Evolutionary conservation across 2,888 invertebrate genomes (phyloP).

Genomic region (Nesidiocoris tenuis): DNA sequence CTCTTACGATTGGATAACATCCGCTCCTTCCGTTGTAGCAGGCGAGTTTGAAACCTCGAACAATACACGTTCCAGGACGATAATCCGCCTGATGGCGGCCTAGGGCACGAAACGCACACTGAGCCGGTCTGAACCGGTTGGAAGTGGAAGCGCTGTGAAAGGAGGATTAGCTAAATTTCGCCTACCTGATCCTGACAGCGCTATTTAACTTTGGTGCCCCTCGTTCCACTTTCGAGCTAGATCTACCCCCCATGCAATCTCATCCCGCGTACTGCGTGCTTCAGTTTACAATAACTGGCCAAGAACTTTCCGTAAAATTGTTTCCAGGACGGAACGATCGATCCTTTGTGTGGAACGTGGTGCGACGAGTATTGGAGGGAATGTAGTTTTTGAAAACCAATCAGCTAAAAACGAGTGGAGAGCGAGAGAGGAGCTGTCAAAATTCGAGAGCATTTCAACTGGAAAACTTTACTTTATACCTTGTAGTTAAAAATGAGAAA

Average conservation of each 20-base stretch:
- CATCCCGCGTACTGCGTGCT: neutral
- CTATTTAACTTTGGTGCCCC: conserved; percentile 29
- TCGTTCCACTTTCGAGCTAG: neutral
- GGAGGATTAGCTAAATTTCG: conserved; percentile 4
- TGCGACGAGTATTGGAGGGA: neutral
- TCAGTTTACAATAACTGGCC: neutral
- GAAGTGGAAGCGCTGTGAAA: neutral
- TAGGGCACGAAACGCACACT: neutral
- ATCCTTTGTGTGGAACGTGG: neutral
- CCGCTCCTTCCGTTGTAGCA: neutral
- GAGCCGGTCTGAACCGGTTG: no score
- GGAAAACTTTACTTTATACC: no score
- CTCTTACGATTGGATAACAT: neutral
- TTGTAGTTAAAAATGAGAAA: neutral
- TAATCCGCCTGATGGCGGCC: neutral
- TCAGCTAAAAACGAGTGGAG: neutral
- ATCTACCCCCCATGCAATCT: neutral
- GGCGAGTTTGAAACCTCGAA: neutral
- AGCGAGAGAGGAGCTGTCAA: neutral
- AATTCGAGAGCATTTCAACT: no score
- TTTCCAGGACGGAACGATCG: neutral
- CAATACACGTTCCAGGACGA: neutral
- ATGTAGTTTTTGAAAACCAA: neutral
- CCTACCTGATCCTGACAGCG: conserved; percentile 34
- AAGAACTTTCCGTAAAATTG: neutral